Base-by-base conservation (phyloP, 2,113 vertebrate species). In the Ptilonorhynchus violaceus region DNA sequence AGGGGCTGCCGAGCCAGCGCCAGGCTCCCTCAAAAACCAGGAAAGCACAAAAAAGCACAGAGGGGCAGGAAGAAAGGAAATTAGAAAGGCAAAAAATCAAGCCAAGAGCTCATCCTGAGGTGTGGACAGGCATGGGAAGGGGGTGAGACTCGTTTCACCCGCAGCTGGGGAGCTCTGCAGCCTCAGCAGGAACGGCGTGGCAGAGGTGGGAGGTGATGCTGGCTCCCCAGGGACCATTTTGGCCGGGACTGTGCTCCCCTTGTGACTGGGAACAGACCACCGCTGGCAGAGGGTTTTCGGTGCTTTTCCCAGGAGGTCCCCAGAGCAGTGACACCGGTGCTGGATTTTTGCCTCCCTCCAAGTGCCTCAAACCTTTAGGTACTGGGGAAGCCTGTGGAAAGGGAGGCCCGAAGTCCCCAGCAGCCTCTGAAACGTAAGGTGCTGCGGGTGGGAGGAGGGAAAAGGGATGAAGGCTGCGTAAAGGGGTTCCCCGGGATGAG, bases 31-130 rank as follows among this genome's bases (percentile, higher is more conserved):
- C 59, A 77, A 84, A 97, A 88, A 90, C 46, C 79, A 83, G 92
- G 87, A 94, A 93, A 94, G n/a, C 39, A 52, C 72, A 94, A 74
- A 95, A 92, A 92, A 89, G 41, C 67, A 47, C 59, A 83, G 67
- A 82, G 24, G 37, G 75, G 35, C 70, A 88, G 70, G 85, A 88
- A 84, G 79, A 96, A 85, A 94, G 92, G 90, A 93, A 93, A 94
- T 96, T 70, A 94, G 80, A 93, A 94, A 96, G 82, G 90, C 89
- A 95, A 91, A 93, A 93, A 93, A n/a, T 70, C 25, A 70, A 56
- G 59, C 70, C 88, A 89, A 93, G 59, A 94, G 85, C 92, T 93
- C 82, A 80, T 96, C 84, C 79, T 92, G 96, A 0, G 49, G 75
- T 41, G 82, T 22, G 76, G 82, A 85, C 42, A 10, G 70, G 50